Conservation (phyloP, 2,888 invertebrate species). For the Liposcelis brunnea region DNA sequence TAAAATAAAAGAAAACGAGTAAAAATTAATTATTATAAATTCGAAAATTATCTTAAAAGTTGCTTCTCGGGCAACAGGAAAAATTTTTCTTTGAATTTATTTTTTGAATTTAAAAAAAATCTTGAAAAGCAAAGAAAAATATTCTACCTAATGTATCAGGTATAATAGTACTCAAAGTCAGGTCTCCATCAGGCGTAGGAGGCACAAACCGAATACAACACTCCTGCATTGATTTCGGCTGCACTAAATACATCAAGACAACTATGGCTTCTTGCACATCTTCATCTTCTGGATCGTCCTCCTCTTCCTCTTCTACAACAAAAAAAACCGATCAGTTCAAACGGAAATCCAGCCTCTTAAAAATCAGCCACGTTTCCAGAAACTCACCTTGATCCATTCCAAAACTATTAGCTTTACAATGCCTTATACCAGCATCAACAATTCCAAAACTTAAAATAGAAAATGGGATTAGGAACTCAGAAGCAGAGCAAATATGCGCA, state of each 20-base stretch:
- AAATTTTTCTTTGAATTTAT: no score
- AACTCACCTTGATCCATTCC: background rate
- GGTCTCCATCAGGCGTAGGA: slow-evolving; percentile 15
- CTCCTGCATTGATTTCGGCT: slow-evolving; percentile 78
- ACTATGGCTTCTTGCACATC: slow-evolving; percentile 28
- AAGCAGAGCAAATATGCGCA: slow-evolving; percentile 54
- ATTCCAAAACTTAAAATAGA: slow-evolving; percentile 82
- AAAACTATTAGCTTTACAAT: background rate
- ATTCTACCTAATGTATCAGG: background rate
- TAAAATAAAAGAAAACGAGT: background rate
- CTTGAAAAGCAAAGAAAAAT: no score
- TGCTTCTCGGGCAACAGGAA: no score
- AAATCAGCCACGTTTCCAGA: background rate
- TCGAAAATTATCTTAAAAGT: no score
- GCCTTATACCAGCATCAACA: slow-evolving; percentile 35
- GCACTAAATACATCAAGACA: slow-evolving; percentile 57
- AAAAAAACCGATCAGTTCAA: slow-evolving; percentile 1
- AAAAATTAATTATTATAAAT: no score
- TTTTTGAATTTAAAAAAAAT: no score
- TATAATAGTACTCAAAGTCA: background rate
- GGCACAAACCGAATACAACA: slow-evolving; percentile 48
- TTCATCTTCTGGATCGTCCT: slow-evolving; percentile 35
- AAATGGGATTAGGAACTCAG: slow-evolving; percentile 74
- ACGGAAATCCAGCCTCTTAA: background rate
- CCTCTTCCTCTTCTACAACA: slow-evolving; percentile 33